Conservation (phyloP, 2,888 invertebrate genomes). For the Phyllotreta cruciferae region DNA sequence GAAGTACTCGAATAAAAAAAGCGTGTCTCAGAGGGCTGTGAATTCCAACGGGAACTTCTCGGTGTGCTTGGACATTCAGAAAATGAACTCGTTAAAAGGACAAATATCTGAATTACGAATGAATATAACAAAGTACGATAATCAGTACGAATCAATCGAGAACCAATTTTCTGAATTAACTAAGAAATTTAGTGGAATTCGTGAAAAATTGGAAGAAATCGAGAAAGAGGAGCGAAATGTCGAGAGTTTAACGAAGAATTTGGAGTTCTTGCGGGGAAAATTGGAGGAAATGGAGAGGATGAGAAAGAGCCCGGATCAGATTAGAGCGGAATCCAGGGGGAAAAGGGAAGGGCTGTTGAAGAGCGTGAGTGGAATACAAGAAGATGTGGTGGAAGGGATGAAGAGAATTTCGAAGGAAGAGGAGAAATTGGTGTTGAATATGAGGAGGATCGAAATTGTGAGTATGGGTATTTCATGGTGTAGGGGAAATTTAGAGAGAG, state of each 20-base stretch:
- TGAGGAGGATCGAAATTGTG: slow-evolving; percentile 45
- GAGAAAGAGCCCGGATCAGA: slow-evolving; percentile 45
- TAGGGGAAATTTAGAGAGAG: not conserved
- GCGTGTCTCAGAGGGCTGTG: slow-evolving; percentile 66
- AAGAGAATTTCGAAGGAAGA: slow-evolving; percentile 35
- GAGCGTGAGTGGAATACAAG: slow-evolving; percentile 43
- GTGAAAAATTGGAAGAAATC: slow-evolving; percentile 45
- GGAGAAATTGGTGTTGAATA: slow-evolving; percentile 41
- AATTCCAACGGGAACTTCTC: slow-evolving; percentile 64
- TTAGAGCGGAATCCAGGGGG: slow-evolving; percentile 50
- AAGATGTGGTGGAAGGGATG: slow-evolving; percentile 42
- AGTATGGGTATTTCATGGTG: no score
- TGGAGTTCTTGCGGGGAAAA: slow-evolving; percentile 39
- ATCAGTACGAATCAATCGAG: slow-evolving; percentile 55
- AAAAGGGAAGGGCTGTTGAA: slow-evolving; percentile 43
- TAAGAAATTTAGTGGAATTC: slow-evolving; percentile 41
- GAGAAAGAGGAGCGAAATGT: slow-evolving; percentile 41
- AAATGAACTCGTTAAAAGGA: slow-evolving; percentile 57
- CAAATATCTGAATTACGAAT: slow-evolving; percentile 47
- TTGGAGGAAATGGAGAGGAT: slow-evolving; percentile 42
- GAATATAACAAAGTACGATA: slow-evolving; percentile 41
- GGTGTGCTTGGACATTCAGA: slow-evolving; percentile 65
- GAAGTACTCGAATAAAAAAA: slow-evolving; percentile 69
- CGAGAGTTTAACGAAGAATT: slow-evolving; percentile 42
- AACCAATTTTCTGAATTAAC: slow-evolving; percentile 46